Evolutionary conservation across 2,888 invertebrate genomes (phyloP).

Genomic region (Clusia tigrina): DNA sequence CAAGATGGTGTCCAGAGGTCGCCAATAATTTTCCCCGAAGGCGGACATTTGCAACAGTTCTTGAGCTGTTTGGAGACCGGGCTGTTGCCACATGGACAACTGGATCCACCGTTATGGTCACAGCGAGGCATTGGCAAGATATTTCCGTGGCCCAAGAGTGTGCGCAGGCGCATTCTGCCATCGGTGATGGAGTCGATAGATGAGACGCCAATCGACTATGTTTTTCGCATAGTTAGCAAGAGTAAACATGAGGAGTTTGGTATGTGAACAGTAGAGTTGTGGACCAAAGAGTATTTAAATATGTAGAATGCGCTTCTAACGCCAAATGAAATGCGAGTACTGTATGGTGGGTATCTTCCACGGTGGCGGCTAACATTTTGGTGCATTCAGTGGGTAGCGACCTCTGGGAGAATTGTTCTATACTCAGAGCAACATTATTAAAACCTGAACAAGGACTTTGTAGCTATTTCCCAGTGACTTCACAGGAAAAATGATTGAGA

Average conservation of each 20-base stretch:
- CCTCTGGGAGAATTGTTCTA: too few species aligned
- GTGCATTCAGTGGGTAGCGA: too few species aligned
- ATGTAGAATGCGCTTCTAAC: too few species aligned
- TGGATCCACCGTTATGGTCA: conserved; percentile 94
- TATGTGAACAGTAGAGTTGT: conserved; percentile 64
- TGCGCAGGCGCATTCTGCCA: conserved; percentile 72
- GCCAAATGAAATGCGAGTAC: neutral
- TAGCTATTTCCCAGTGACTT: too few species aligned
- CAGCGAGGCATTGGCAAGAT: conserved; percentile 79
- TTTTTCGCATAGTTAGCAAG: conserved; percentile 87
- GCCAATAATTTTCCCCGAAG: conserved; percentile 90
- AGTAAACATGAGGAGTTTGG: conserved; percentile 76
- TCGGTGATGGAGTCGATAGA: conserved; percentile 70
- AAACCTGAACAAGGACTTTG: too few species aligned
- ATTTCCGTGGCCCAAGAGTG: conserved; percentile 69
- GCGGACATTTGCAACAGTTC: conserved; percentile 89
- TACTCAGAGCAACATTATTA: too few species aligned
- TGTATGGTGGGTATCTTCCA: neutral
- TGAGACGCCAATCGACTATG: conserved; percentile 77
- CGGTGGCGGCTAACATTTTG: too few species aligned
- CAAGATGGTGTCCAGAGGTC: conserved; percentile 94
- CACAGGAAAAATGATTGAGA: too few species aligned
- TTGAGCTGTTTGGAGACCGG: conserved; percentile 88
- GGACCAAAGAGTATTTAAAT: too few species aligned
- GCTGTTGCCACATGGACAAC: conserved; percentile 84